Evolutionary conservation across 1,140 invertebrate genomes (phyloP).

Genomic region (Probaryconus sp.): DNA sequence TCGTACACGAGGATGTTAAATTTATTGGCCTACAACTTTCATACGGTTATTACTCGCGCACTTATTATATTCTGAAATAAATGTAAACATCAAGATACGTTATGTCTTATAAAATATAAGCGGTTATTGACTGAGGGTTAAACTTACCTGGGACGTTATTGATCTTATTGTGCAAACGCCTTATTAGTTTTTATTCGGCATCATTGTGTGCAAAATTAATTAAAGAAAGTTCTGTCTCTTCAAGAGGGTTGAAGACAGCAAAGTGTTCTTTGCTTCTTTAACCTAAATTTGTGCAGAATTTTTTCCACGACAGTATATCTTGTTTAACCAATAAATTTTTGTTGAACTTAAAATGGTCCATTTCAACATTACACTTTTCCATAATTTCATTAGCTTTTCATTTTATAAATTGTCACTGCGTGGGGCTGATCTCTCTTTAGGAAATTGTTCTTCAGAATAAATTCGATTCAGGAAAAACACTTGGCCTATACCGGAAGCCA

Average conservation of each 20-base stretch:
- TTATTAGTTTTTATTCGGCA: neutral
- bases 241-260: neutral
- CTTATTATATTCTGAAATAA: too few relatives aligned
- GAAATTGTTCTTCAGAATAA: slow-evolving; percentile 19
- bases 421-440: neutral
- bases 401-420: slow-evolving; percentile 17
- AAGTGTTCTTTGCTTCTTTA: slow-evolving; percentile 14
- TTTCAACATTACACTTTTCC: slow-evolving; percentile 19
- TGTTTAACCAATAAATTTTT: neutral
- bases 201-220: slow-evolving; percentile 1
- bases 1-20: slow-evolving; percentile 25
- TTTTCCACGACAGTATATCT: neutral
- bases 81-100: too few relatives aligned
- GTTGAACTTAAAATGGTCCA: neutral
- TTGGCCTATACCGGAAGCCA: slow-evolving; percentile 1
- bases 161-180: neutral
- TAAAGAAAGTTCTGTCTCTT: neutral
- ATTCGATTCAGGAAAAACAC: slow-evolving; percentile 17
- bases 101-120: too few relatives aligned
- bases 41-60: too few relatives aligned
- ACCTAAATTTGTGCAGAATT: slow-evolving; percentile 5
- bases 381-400: slow-evolving; percentile 6
- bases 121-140: too few relatives aligned
- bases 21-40: too few relatives aligned
- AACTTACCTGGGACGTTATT: too few relatives aligned